phyloP scores from a whole-genome alignment of 2,888 invertebrate genomes.

The Actias luna region DNA sequence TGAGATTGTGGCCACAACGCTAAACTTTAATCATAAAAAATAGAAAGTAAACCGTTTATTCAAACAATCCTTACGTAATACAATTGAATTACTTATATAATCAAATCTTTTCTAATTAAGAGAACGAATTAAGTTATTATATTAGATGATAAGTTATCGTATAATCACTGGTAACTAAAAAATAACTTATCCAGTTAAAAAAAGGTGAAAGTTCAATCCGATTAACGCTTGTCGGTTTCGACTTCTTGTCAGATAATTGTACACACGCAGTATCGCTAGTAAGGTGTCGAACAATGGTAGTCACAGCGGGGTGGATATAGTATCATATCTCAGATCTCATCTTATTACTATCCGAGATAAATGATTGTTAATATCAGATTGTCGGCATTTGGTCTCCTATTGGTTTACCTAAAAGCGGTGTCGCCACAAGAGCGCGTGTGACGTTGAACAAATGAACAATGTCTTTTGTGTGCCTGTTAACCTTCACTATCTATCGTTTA shows the following conservation, averaged over 20 bases:
- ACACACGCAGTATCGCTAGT: constrained; percentile 37
- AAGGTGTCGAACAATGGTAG: constrained; percentile 39
- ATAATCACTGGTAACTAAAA: constrained; percentile 27
- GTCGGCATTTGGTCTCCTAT: constrained; percentile 35
- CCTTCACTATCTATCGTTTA: constrained; percentile 35
- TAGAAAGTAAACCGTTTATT: constrained; percentile 1
- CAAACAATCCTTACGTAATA: not conserved
- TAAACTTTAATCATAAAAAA: not conserved
- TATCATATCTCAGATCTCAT: constrained; percentile 44
- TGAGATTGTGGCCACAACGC: too few species aligned
- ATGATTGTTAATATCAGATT: constrained; percentile 20
- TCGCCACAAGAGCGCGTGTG: constrained; percentile 37
- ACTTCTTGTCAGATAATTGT: constrained; percentile 47
- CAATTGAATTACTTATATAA: not conserved
- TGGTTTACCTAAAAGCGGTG: constrained; percentile 36
- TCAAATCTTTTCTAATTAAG: not conserved
- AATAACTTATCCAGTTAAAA: constrained; percentile 33
- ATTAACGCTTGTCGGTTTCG: constrained; percentile 44
- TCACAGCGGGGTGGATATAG: constrained; percentile 37
- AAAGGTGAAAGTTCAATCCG: constrained; percentile 47
- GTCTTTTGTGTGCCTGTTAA: constrained; percentile 61
- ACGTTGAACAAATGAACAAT: constrained; percentile 69
- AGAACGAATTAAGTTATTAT: not conserved
- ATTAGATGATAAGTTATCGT: not conserved
- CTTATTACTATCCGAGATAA: constrained; percentile 25